Conservation (phyloP, 2,888 invertebrate genomes). For the Petrolisthes manimaculis region DNA sequence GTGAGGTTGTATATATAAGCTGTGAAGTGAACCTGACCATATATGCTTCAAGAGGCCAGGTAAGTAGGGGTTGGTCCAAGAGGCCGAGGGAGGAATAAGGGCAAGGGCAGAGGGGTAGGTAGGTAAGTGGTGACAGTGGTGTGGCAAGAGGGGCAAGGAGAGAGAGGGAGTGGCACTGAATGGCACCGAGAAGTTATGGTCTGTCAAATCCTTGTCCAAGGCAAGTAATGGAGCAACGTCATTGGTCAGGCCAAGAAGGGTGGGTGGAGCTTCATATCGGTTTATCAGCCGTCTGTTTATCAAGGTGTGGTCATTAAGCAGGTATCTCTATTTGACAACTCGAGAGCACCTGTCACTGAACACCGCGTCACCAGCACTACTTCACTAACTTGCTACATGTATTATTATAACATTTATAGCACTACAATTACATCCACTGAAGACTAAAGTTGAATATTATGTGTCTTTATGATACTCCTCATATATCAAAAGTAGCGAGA, state of each 20-base stretch:
- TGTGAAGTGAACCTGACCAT: constrained; percentile 35
- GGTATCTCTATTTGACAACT: no score
- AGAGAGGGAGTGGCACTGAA: neutral
- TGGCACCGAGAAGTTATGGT: neutral
- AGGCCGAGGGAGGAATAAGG: constrained; percentile 3
- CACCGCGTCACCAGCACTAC: no score
- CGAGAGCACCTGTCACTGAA: no score
- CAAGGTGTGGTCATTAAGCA: neutral
- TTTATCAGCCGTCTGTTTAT: neutral
- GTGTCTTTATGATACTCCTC: no score
- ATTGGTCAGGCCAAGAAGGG: constrained; percentile 19
- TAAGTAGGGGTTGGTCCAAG: constrained; percentile 8
- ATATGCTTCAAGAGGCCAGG: constrained; percentile 50
- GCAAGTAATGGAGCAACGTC: constrained; percentile 9
- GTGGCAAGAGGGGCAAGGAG: neutral
- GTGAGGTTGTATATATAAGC: constrained; percentile 37
- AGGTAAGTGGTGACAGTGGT: constrained; percentile 1
- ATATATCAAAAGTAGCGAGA: no score
- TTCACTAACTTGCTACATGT: no score
- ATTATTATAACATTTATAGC: no score
- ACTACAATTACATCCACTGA: no score
- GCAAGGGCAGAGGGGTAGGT: neutral
- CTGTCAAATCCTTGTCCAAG: constrained; percentile 3
- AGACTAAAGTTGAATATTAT: no score
- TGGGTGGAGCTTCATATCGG: neutral